These are phyloP conservation scores for Volucella zonaria DNA, from an alignment of 2,888 invertebrate species.

Conservation along the genomic window DNA sequence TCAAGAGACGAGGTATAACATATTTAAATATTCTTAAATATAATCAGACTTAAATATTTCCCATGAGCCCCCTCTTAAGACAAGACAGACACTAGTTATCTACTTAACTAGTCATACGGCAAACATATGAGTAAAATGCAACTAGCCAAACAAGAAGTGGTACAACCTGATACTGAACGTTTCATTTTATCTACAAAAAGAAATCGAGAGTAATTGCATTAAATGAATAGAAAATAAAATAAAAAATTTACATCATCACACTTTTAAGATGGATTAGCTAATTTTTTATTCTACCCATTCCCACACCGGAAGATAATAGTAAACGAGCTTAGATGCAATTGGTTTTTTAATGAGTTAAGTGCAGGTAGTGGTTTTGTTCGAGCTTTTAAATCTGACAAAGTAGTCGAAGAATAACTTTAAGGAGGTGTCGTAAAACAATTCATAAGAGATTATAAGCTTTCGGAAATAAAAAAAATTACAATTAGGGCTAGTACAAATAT, in stretches of 20 bases:
- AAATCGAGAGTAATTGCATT: conserved; percentile 63
- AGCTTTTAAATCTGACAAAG: not conserved
- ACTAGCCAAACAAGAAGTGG: not conserved
- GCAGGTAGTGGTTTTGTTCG: not conserved
- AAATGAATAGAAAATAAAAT: not conserved
- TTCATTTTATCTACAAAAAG: not conserved
- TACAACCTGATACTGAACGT: not conserved
- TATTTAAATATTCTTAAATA: too few species aligned
- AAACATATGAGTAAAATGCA: not conserved
- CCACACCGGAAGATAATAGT: conserved; percentile 68
- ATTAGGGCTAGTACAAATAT: too few species aligned
- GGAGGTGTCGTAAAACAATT: too few species aligned
- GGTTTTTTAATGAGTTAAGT: conserved; percentile 3
- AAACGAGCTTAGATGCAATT: conserved; percentile 49
- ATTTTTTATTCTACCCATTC: conserved; percentile 62
- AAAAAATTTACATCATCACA: conserved; percentile 37
- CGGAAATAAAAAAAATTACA: too few species aligned
- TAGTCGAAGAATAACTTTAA: too few species aligned
- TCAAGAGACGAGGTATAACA: too few species aligned
- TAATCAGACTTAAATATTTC: too few species aligned
- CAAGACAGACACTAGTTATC: not conserved
- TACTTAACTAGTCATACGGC: not conserved
- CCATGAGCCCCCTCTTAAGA: not conserved
- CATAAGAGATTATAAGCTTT: too few species aligned
- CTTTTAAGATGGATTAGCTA: conserved; percentile 49